These are phyloP conservation scores for Scaptomyza parva DNA, from an alignment of 2,888 invertebrate species.

Conservation along the genomic window DNA sequence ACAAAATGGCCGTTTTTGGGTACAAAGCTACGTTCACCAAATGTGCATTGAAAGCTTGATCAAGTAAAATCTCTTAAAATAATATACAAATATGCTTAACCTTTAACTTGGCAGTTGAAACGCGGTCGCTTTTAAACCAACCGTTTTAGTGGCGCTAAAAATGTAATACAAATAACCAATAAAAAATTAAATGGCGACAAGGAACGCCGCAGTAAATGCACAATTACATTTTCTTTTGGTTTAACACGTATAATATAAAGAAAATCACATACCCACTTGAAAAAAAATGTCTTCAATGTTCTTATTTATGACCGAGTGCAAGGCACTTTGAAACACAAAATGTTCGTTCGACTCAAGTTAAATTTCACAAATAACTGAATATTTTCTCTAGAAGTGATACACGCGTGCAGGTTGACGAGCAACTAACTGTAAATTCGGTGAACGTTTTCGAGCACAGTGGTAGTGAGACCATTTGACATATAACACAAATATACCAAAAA, in stretches of 20 bases:
- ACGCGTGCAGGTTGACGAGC: constrained; percentile 42
- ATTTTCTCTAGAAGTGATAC: neutral
- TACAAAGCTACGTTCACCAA: neutral
- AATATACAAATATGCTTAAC: constrained; percentile 28
- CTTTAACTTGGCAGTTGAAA: constrained; percentile 4
- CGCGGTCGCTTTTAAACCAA: constrained; percentile 8
- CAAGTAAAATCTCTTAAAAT: neutral
- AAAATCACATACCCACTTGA: constrained; percentile 42
- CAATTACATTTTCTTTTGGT: constrained; percentile 1
- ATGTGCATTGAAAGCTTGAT: constrained; percentile 7
- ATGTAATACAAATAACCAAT: constrained; percentile 43
- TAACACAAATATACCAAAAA: constrained; percentile 3
- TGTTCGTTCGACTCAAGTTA: constrained; percentile 36
- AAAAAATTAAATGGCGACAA: constrained; percentile 12
- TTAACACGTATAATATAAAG: neutral
- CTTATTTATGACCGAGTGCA: constrained; percentile 28
- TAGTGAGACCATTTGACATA: constrained; percentile 25
- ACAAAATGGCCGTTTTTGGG: neutral
- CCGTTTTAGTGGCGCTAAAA: constrained; percentile 23
- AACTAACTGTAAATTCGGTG: constrained; percentile 49
- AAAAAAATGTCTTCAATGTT: constrained; percentile 38
- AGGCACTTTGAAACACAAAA: constrained; percentile 42
- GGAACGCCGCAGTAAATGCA: neutral
- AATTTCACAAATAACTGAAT: constrained; percentile 3
- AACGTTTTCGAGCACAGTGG: neutral